Evolutionary conservation across 2,797 vertebrate genomes (phyloP), one percentile per base, ranked within the genome.

Genomic region (Gambelia wislizenii): DNA sequence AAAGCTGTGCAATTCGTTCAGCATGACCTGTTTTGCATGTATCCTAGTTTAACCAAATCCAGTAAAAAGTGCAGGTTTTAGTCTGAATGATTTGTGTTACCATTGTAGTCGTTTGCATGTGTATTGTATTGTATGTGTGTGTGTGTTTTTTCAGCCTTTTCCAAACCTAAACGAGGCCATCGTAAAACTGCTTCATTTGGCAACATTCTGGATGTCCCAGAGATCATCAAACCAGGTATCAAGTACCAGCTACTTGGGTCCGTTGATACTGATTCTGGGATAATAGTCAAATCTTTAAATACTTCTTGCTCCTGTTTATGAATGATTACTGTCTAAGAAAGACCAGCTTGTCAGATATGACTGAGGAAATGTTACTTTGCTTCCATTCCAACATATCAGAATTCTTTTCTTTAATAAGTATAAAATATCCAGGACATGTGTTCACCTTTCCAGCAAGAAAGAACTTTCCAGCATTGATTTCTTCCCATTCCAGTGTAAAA

Each of bases 191-290:
- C 99, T 96, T 99, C 99, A 94, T 98, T 97, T 97, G 99, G 99
- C 98, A 99, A 98, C 98, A 99, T 99, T 98, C 98, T 99, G 98
- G 99, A 99, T 98, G 98, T 99, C 97, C 99, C 99, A 98, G 98
- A 99, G 98, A 99, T 99, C 99, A 96, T 99, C 99, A 97, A 99
- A 97, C 98, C 99, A 99, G 99, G 99, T 99, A 99, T 98, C 98
- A 95, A 96, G 97, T 97, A 97, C 97, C 96, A 96, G 92, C 95
- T 95, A 95, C 97, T 96, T 95, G 96, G 96, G 96, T 97, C 96
- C 96, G 44, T 95, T 98, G 96, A 94, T 96, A 95, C 92, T 97
- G 95, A 97, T 97, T 95, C 96, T 90, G 86, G 95, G 96, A 93
- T 96, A 96, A 97, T 96, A 95, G 97, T 96, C 95, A 96, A 93